Evolutionary conservation across 1,140 invertebrate genomes (phyloP), one percentile per base, ranked within the genome.

Genomic region (Adelges cooleyi): DNA sequence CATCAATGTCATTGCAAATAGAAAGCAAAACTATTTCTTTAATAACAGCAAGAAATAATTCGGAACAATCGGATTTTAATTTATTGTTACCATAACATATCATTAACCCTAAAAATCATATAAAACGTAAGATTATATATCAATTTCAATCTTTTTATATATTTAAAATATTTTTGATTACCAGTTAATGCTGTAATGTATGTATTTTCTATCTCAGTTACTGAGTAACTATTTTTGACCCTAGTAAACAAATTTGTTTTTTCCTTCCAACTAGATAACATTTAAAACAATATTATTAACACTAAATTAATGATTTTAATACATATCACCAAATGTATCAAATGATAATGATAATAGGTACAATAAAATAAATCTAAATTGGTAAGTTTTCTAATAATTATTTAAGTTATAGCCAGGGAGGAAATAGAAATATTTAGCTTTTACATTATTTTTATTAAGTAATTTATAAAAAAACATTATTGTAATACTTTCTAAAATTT

Each of bases 141-240:
- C 33, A 22, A 5, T 56, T n/a, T 23, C 15, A 1, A 38, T 54
- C 2, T 20, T n/a, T 20, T 40, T 2, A 40, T 23, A 25, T 9
- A 27, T 4, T 27, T 38, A 46, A 54, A 29, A 48, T 29, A 29
- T 59, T 29, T 46, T 1, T 62, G 20, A 22, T 62, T 46, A 62
- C 56, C 56, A 62, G 25, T 62, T 62, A 62, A 62, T 33, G 56
- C 56, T 46, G 42, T 62, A 1, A 48, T 62, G 22, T 33, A 48
- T 20, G 56, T 62, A 29, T 62, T 25, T 20, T 62, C 25, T 3
- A 0, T 46, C 22, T 29, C 10, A 29, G 25, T 33, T 10, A 46
- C 20, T 3, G 4, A 4, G 22, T 46, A 33, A 2, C 33, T 9
- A 10, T 20, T 15, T 20, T 62, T 13, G 27, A 15, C 22, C 15